These are phyloP conservation scores for Leucopternis melanops DNA, from an alignment of 2,113 vertebrate genomes.

Conservation along the genomic window DNA sequence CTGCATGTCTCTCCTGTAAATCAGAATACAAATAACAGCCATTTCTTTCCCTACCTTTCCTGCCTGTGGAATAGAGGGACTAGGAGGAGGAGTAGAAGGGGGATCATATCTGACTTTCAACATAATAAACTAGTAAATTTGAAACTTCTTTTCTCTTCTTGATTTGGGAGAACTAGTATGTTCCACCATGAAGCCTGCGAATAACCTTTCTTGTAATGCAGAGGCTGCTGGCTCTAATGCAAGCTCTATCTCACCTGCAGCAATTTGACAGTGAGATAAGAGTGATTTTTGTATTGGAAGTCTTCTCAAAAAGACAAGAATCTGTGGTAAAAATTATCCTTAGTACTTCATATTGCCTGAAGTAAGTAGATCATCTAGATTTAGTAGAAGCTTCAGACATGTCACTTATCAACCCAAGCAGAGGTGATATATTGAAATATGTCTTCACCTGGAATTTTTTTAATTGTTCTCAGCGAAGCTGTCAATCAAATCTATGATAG, in stretches of 20 bases:
- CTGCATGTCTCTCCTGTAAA: not conserved
- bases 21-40: not conserved
- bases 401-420: not conserved
- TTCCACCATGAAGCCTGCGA: not conserved
- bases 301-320: not conserved
- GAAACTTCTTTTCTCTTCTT: not conserved
- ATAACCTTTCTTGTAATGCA: not conserved
- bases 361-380: constrained; percentile 1
- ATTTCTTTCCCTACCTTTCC: not conserved
- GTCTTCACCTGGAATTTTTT: not conserved
- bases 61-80: not conserved
- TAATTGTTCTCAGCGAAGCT: not conserved
- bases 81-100: not conserved
- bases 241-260: not conserved
- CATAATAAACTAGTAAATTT: not conserved
- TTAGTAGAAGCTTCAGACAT: not conserved
- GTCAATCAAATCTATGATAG: not conserved
- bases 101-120: not conserved
- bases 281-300: not conserved
- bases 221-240: not conserved
- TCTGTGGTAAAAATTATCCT: not conserved
- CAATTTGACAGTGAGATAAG: not conserved
- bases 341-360: not conserved
- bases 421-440: not conserved
- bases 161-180: not conserved